Evolutionary conservation across 2,888 invertebrate species (phyloP).

Genomic region (Amblyteles armatorius): DNA sequence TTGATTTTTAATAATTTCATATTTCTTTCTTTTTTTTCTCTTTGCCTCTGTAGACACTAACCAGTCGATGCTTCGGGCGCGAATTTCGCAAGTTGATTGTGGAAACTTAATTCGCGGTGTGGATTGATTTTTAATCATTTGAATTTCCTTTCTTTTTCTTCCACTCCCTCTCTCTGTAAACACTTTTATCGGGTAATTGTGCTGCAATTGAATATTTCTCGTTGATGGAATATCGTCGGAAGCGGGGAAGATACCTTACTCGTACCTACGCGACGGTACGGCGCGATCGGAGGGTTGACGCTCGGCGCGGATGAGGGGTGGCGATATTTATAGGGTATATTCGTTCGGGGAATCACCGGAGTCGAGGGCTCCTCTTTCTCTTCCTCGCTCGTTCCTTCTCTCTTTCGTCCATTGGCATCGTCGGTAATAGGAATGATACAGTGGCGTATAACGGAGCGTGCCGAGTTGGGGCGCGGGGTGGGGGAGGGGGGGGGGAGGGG

Average conservation of each 20-base stretch:
- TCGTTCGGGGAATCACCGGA: slow-evolving; percentile 55
- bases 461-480: slow-evolving; percentile 76
- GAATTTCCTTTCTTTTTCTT: too few species aligned
- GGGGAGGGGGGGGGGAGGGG: slow-evolving; percentile 75
- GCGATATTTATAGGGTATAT: slow-evolving; percentile 77
- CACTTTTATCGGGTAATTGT: slow-evolving; percentile 3
- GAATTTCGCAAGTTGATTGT: slow-evolving; percentile 42
- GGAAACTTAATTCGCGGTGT: neutral
- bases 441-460: slow-evolving; percentile 64
- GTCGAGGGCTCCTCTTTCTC: slow-evolving; percentile 45
- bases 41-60: slow-evolving; percentile 2
- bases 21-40: too few species aligned
- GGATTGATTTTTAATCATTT: neutral
- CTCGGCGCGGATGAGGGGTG: slow-evolving; percentile 51
- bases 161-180: neutral
- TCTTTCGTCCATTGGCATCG: slow-evolving; percentile 49
- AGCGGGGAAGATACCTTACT: slow-evolving; percentile 22
- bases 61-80: slow-evolving; percentile 30
- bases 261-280: slow-evolving; percentile 13
- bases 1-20: neutral
- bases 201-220: slow-evolving; percentile 37
- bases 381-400: slow-evolving; percentile 49
- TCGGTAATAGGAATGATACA: slow-evolving; percentile 65
- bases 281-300: slow-evolving; percentile 39
- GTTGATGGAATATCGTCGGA: slow-evolving; percentile 11